Evolutionary conservation across 2,888 invertebrate genomes (phyloP).

Genomic region (Papilio protenor): DNA sequence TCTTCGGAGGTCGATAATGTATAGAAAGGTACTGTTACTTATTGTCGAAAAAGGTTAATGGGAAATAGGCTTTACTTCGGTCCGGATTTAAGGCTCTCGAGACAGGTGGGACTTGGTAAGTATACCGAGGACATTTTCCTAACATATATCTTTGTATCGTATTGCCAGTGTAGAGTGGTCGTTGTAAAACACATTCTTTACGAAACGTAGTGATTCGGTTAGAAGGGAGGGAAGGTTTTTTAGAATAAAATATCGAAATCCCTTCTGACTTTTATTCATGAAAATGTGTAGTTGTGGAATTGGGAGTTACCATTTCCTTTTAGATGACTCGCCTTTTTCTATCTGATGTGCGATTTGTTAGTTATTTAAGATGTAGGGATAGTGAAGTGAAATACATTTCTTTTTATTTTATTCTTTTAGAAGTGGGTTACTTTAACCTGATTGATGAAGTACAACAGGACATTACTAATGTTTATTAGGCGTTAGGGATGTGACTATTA

Average conservation of each 20-base stretch:
- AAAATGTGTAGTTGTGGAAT: conserved; percentile 12
- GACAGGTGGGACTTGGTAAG: conserved; percentile 16
- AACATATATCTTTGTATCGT: conserved; percentile 36
- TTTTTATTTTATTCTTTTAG: background rate
- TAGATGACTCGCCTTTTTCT: conserved; percentile 7
- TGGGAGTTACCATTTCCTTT: conserved; percentile 14
- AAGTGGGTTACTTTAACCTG: background rate
- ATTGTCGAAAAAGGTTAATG: conserved; percentile 40
- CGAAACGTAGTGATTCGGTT: conserved; percentile 29
- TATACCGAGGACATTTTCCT: conserved; percentile 31
- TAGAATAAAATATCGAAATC: conserved; percentile 23
- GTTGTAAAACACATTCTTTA: conserved; percentile 32
- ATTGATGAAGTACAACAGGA: background rate
- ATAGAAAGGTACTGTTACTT: conserved; percentile 24
- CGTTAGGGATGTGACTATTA: background rate
- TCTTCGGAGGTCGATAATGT: conserved; percentile 2
- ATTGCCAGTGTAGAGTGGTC: conserved; percentile 27
- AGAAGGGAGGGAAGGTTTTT: conserved; percentile 14
- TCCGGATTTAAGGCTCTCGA: conserved; percentile 36
- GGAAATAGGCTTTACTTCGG: conserved; percentile 38
- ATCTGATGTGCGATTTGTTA: conserved; percentile 9
- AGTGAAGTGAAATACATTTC: background rate
- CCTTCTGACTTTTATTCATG: conserved; percentile 23
- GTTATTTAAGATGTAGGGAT: background rate
- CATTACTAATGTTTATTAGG: background rate